A percentile compares a stretch with the other conserved stretches of the same genome.
phyloP scores from a whole-genome alignment of 2,888 invertebrate genomes.

The Coelinius sp. region DNA sequence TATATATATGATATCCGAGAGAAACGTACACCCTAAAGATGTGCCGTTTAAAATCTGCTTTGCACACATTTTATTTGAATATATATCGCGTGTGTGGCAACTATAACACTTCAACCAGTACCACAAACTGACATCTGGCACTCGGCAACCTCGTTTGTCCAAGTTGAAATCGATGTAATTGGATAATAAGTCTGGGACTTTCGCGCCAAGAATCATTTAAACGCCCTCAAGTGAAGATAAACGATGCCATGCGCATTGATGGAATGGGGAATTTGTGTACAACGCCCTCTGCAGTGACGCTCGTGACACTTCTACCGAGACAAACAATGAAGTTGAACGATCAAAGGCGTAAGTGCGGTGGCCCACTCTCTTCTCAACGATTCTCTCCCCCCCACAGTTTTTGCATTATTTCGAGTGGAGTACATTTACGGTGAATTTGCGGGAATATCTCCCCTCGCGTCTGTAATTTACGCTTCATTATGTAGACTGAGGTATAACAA shows the following conservation, averaged over 20 bases:
- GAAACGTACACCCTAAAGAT: neutral
- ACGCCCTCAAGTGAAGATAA: conserved; percentile 9
- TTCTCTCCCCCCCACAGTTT: neutral
- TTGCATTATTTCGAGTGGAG: neutral
- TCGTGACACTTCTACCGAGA: neutral
- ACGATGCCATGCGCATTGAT: conserved; percentile 17
- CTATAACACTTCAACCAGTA: conserved; percentile 47
- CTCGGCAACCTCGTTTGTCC: conserved; percentile 66
- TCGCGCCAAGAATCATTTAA: conserved; percentile 48
- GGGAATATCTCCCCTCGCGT: neutral
- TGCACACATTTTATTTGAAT: conserved; percentile 21
- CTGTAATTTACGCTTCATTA: conserved; percentile 55
- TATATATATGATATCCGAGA: neutral
- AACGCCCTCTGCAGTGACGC: conserved; percentile 13
- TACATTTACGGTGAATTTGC: neutral
- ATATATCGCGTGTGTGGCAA: conserved; percentile 44
- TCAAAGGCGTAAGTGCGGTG: conserved; percentile 34
- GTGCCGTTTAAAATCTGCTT: conserved; percentile 5
- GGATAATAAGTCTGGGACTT: conserved; percentile 60
- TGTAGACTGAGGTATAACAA: conserved; percentile 52
- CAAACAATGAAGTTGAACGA: conserved; percentile 31
- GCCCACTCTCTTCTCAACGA: neutral
- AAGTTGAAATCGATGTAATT: conserved; percentile 65
- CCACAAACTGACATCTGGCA: conserved; percentile 64
- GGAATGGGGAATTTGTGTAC: neutral